phyloP scores from a whole-genome alignment of 2,113 vertebrate genomes.

The Coracopsis vasa region DNA sequence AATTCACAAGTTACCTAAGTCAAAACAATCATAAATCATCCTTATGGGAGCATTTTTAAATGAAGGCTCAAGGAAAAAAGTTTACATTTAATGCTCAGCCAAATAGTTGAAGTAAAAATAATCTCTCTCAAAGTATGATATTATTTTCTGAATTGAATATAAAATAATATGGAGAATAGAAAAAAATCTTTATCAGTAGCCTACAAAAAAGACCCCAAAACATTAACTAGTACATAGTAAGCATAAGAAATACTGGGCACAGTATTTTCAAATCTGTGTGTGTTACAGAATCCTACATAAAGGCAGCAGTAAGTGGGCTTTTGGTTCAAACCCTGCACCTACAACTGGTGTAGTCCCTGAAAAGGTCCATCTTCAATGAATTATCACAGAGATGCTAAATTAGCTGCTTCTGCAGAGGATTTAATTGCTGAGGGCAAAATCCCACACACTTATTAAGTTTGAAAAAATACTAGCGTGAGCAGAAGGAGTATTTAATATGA shows the following conservation, averaged over 20 bases:
- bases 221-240: background rate
- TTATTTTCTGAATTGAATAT: background rate
- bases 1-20: background rate
- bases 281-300: background rate
- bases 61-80: background rate
- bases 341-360: background rate
- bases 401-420: background rate
- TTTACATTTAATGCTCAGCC: background rate
- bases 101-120: background rate
- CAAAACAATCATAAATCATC: background rate
- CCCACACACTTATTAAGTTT: background rate
- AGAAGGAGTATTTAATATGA: background rate
- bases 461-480: background rate
- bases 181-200: background rate
- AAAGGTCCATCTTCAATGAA: background rate
- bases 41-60: background rate
- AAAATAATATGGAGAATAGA: background rate
- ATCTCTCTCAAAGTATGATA: background rate
- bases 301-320: background rate
- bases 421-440: background rate
- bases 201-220: background rate
- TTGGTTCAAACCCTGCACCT: fast-evolving
- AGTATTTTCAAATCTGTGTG: background rate
- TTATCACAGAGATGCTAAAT: background rate
- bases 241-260: background rate